Evolutionary conservation across 2,113 vertebrate species (phyloP), one percentile per base, ranked within the genome.

Genomic region (Brachyistius frenatus): DNA sequence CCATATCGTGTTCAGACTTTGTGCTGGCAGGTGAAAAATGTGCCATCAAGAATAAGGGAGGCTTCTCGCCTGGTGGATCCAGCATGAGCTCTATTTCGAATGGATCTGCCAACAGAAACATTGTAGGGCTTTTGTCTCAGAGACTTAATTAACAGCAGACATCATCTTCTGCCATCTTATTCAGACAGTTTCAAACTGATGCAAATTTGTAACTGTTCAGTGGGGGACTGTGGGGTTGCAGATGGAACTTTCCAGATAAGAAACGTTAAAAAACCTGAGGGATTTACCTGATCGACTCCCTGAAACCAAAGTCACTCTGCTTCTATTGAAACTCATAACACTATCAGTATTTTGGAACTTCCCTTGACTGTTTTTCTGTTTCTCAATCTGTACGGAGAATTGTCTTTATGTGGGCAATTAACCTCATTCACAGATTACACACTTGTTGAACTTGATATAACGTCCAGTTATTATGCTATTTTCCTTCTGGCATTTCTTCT

Each of bases 131-230:
- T 80, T 67, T 63, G 58, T 80, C 73, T 85, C 4, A 0, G 53
- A 76, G 72, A 76, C 62, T 44, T 61, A 37, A 78, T 77, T 72
- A 73, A 86, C 80, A 84, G 63, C 6, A 83, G 56, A 67, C 61
- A 47, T 64, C 62, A 49, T 56, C 47, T 63, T 66, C 66, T 71
- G 71, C 63, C 55, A 52, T 73, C 64, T 69, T 49, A 81, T 71
- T 75, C 64, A 73, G 78, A 67, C 85, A 76, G 70, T 86, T 83
- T 90, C 52, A 81, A 62, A 85, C 52, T 33, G 70, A 94, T 93
- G 93, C 92, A 94, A 93, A 94, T 94, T 80, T 83, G 62, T 72
- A 88, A 90, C 89, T 47, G 89, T 77, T 90, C 69, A 83, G 31
- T 15, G 13, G 5, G 61, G 64, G 54, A 75, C 35, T 7, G 47